A percentile compares a stretch with the other conserved stretches of the same genome.
phyloP scores from a whole-genome alignment of 2,888 invertebrate genomes.

The Megalurothrips usitatus region DNA sequence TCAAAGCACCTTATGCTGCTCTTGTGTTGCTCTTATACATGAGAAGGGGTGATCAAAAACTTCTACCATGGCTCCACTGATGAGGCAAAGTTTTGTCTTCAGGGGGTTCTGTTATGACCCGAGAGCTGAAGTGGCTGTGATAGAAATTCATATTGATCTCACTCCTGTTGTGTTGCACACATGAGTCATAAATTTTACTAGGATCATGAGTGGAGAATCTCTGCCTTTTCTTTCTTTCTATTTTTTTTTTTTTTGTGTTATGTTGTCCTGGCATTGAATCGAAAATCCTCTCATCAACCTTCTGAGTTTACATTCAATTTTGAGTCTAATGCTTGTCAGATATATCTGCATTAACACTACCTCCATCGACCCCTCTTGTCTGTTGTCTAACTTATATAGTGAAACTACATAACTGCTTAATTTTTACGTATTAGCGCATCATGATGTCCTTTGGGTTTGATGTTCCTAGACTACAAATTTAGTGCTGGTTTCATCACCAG shows the following conservation, averaged over 20 bases:
- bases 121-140: background rate
- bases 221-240: background rate
- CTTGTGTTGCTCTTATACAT: background rate
- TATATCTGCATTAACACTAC: background rate
- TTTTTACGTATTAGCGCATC: no score
- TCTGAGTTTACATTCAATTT: background rate
- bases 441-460: no score
- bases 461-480: no score
- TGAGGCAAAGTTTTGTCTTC: background rate
- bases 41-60: background rate
- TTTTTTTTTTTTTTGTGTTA: background rate
- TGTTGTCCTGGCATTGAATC: background rate
- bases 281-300: background rate
- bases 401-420: no score
- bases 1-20: background rate
- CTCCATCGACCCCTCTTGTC: no score
- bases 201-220: background rate
- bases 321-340: background rate
- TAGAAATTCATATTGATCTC: background rate
- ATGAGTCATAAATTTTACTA: background rate
- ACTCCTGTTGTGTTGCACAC: background rate
- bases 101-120: background rate
- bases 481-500: no score
- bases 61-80: background rate
- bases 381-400: no score